These are phyloP conservation scores for Urocyon cinereoargenteus DNA, from an alignment of 2,797 vertebrate genomes.

Conservation along the genomic window DNA sequence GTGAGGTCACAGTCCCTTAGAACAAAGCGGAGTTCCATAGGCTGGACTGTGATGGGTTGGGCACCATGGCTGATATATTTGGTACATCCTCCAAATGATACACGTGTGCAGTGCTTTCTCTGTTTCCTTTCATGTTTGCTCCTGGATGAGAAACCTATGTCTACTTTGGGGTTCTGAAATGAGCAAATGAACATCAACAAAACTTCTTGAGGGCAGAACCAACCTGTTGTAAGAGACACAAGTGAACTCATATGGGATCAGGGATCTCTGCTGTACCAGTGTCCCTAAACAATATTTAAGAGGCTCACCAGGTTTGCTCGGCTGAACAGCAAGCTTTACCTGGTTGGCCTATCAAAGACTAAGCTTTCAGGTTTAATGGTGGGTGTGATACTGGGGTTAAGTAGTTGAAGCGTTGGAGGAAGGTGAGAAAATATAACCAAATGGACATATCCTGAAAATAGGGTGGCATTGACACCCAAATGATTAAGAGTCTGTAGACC, in stretches of 20 bases:
- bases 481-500: not conserved
- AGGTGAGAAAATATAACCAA: constrained; percentile 5
- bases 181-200: not conserved
- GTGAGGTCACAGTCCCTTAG: not conserved
- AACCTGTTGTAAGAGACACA: not conserved
- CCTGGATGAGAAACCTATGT: not conserved
- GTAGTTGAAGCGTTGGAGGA: constrained; percentile 11
- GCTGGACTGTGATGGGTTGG: not conserved
- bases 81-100: not conserved
- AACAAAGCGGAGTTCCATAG: not conserved
- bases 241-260: not conserved
- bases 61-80: not conserved
- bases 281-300: not conserved
- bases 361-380: not conserved
- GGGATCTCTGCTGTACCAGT: not conserved
- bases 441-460: not conserved
- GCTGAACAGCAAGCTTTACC: not conserved
- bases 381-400: constrained; percentile 10
- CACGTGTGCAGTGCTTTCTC: not conserved
- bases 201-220: not conserved
- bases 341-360: not conserved
- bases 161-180: not conserved
- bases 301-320: not conserved
- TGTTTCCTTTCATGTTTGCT: not conserved
- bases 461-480: not conserved